Evolutionary conservation across 2,797 vertebrate genomes (phyloP), one percentile per base, ranked within the genome.

Genomic region (Channallabes apus): DNA sequence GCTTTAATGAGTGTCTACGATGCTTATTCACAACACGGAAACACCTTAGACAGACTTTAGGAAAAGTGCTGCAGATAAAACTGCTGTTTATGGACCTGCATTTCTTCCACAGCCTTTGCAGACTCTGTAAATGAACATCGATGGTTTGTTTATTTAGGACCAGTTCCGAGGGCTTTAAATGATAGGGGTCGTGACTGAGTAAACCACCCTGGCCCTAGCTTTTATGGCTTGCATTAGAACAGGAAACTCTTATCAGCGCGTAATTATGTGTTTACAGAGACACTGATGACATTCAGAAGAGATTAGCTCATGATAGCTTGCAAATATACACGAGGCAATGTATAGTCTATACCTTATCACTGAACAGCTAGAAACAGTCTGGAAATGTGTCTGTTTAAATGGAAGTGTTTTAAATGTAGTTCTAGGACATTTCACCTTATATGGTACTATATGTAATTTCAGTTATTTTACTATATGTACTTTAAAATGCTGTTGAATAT

Each of bases 101-200:
- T n/a, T 85, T 72, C n/a, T 84, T 56, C 24, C 22, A 78, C 12
- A 78, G 58, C 62, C 82, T 85, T 80, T 2, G 82, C 82, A 67
- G 72, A 88, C 81, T 86, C 73, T 2, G 84, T 80, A 67, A 79
- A 88, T 85, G 51, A 80, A 89, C 90, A 92, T 90, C 82, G 88
- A 92, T 89, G 90, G 87, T 90, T 88, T 92, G 87, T 92, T 93
- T 69, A 82, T 38, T 29, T 56, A 29, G 71, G 35, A 17, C 29
- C 17, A 11, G 12, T 64, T 76, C 24, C 71, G 82, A 59, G 46
- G 41, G n/a, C 35, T 82, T 77, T 69, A 86, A 73, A 82, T 46
- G 72, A 67, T 15, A 75, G 46, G 64, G 29, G 41, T 81, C 79
- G 29, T 18, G 80, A 73, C 84, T 72, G 73, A 59, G 85, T 22